Evolutionary conservation across 2,888 invertebrate genomes (phyloP), one percentile per base, ranked within the genome.

Genomic region (Watsonalla cultraria): DNA sequence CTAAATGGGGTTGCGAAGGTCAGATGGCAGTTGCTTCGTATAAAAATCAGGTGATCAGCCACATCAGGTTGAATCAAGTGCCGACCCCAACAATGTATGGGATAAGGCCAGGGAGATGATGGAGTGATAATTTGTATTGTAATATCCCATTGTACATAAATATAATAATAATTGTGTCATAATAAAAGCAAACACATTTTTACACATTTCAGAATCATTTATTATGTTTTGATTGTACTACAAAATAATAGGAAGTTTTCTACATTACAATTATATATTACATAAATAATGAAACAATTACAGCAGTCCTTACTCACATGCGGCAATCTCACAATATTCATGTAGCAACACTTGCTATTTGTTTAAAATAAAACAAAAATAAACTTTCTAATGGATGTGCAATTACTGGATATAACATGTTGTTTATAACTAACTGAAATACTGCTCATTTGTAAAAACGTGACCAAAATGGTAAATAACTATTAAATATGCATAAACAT

Each of bases 181-280:
- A 9, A 53, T 47, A 37, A 48, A 63, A 58, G 54, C 53, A 68
- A 71, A 66, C 53, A 65, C 66, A 58, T 57, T 53, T 54, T 52
- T 72, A 72, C 77, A 83, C 78, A 83, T 87, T 86, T 90, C 76
- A 68, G 78, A 86, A 84, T 84, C 74, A 81, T 89, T 89, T 90
- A 90, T 87, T 88, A 88, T 87, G 86, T 74, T 84, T 86, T 81
- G 84, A 89, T 90, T 90, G 88, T 90, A 90, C 90, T 90, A 90
- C 90, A 90, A 90, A 90, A 90, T 90, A 90, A 90, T 90, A 90
- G 90, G 90, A 90, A 89, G 86, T 82, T 90, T 81, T 89, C 90
- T 90, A 90, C 89, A 88, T 86, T 88, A 88, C 79, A 82, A 81
- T 86, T 78, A 84, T 86, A 88, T 88, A 82, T 82, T 88, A 90